Evolutionary conservation across 1,140 invertebrate species (phyloP).

Genomic region (Euura lappo): DNA sequence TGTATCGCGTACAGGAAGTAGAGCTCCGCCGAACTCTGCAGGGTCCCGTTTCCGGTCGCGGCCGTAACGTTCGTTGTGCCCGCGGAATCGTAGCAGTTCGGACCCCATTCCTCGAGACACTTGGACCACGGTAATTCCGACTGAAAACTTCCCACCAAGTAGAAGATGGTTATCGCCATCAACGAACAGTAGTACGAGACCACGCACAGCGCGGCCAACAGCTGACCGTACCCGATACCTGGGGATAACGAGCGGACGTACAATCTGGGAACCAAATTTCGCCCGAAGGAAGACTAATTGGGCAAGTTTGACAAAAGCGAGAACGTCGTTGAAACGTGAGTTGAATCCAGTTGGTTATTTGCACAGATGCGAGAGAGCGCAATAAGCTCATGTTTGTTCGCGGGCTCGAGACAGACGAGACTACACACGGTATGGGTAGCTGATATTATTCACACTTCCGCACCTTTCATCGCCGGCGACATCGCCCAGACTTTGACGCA

Average conservation of each 20-base stretch:
- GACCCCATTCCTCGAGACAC: constrained; percentile 68
- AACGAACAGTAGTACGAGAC: constrained; percentile 81
- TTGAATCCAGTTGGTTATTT: no score
- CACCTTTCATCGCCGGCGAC: constrained; percentile 69
- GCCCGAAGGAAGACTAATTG: no score
- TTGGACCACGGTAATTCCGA: constrained; percentile 69
- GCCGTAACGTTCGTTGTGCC: constrained; percentile 35
- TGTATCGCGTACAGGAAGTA: constrained; percentile 62
- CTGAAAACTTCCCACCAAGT: constrained; percentile 72
- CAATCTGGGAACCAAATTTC: no score
- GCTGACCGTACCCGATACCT: constrained; percentile 79
- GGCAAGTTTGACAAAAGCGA: no score
- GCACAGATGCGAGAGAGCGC: no score
- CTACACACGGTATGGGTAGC: no score
- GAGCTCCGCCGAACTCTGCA: constrained; percentile 42
- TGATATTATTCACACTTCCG: constrained; percentile 15
- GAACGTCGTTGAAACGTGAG: no score
- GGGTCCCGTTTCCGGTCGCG: constrained; percentile 38
- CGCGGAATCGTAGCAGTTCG: constrained; percentile 33
- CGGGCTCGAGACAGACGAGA: no score
- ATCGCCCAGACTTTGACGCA: constrained; percentile 66
- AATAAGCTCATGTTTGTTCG: no score
- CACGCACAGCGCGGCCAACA: constrained; percentile 72
- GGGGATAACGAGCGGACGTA: neutral
- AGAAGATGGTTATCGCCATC: constrained; percentile 81